Conservation (phyloP, 2,113 vertebrate species). For the Helogale parvula region DNA sequence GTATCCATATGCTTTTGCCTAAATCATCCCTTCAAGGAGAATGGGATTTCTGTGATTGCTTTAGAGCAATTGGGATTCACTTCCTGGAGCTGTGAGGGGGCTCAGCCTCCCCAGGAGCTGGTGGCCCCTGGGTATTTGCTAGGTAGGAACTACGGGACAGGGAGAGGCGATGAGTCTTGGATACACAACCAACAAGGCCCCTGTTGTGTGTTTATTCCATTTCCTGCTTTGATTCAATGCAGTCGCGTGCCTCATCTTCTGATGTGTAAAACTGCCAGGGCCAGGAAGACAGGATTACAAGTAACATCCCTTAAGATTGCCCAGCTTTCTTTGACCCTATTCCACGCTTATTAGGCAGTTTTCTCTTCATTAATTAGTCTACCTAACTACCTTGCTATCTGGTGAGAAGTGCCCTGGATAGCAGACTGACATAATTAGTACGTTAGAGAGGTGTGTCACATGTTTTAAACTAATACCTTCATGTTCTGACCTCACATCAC, state of each 20-base stretch:
- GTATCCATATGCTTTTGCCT: background rate
- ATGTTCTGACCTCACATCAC: slow-evolving; percentile 17
- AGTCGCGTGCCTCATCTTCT: background rate
- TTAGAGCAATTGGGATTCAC: background rate
- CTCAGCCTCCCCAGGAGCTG: background rate
- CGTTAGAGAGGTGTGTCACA: slow-evolving; percentile 31
- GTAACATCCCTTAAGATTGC: background rate
- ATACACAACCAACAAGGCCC: background rate
- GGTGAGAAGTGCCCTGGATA: slow-evolving; percentile 4
- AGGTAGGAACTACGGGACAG: accelerated
- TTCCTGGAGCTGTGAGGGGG: background rate
- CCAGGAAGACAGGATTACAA: background rate
- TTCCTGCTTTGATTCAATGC: slow-evolving; percentile 5
- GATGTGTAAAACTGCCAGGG: background rate
- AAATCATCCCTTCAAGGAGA: background rate
- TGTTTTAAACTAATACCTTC: slow-evolving; percentile 56
- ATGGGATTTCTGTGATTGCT: background rate
- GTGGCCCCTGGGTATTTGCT: background rate
- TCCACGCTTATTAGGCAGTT: background rate
- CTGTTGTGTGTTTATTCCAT: background rate
- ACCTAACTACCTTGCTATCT: slow-evolving; percentile 36
- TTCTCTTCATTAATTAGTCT: slow-evolving; percentile 56
- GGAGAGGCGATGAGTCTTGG: background rate
- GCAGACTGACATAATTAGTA: slow-evolving; percentile 47
- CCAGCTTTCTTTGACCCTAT: slow-evolving; percentile 31